Percentiles rank a stretch among this genome's conserved stretches.
These are phyloP conservation scores for Pegoplata infirma DNA, from an alignment of 2,888 invertebrate species.

Conservation along the genomic window DNA sequence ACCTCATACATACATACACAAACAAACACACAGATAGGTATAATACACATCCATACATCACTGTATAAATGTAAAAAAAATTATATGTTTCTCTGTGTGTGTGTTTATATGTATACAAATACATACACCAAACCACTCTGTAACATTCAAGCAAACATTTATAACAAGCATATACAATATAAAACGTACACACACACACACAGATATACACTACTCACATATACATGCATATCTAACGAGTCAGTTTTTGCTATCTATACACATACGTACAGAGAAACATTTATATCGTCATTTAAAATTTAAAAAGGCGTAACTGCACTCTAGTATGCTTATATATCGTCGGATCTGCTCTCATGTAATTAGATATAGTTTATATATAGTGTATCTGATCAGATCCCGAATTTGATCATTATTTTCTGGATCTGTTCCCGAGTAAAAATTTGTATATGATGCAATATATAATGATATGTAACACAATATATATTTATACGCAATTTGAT, in stretches of 20 bases:
- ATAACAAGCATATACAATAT: constrained; percentile 3
- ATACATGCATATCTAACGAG: constrained; percentile 29
- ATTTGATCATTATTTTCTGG: too few relatives aligned
- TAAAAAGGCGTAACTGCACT: too few relatives aligned
- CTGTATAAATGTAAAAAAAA: not conserved
- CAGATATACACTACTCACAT: not conserved
- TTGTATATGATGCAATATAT: too few relatives aligned
- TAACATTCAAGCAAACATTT: constrained; percentile 39
- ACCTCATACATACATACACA: constrained; percentile 32
- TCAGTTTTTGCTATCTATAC: constrained; percentile 47
- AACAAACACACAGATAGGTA: not conserved
- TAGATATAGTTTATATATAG: too few relatives aligned
- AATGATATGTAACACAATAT: too few relatives aligned
- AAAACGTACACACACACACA: not conserved
- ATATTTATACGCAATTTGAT: too few relatives aligned
- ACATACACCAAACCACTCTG: constrained; percentile 35
- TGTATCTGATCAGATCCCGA: too few relatives aligned
- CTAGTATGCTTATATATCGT: too few relatives aligned
- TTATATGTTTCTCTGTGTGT: not conserved
- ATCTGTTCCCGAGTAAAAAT: too few relatives aligned
- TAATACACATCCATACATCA: too few relatives aligned
- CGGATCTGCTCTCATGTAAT: too few relatives aligned
- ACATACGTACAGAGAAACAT: constrained; percentile 62
- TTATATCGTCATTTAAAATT: too few relatives aligned
- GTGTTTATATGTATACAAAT: not conserved